Conservation (phyloP, 2,797 vertebrate genomes). For the Columba guinea region DNA sequence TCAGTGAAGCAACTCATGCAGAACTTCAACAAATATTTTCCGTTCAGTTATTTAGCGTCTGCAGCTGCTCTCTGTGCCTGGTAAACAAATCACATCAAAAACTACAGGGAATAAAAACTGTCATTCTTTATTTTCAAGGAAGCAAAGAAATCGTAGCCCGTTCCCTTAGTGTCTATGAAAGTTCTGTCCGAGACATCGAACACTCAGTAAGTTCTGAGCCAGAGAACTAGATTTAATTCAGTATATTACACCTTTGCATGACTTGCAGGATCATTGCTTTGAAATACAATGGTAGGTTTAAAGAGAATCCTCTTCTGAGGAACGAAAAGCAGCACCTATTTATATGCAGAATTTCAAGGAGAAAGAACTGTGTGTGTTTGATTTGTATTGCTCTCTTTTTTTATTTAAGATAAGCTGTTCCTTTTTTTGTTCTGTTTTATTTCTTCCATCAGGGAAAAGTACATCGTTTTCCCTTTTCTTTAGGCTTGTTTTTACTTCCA, state of each 20-base stretch:
- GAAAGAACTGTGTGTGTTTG: background rate
- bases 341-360: background rate
- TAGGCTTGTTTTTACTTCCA: background rate
- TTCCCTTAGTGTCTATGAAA: background rate
- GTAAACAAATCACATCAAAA: slow-evolving; percentile 12
- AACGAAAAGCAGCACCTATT: background rate
- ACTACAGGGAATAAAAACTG: background rate
- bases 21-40: background rate
- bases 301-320: background rate
- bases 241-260: background rate
- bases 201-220: background rate
- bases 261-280: background rate
- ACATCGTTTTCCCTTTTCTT: background rate
- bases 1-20: background rate
- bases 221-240: background rate
- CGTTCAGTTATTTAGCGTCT: background rate
- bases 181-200: background rate
- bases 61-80: background rate
- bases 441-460: background rate
- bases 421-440: background rate
- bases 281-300: background rate
- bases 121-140: background rate
- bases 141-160: background rate
- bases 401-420: background rate
- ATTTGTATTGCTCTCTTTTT: background rate